Evolutionary conservation across 1,140 invertebrate species (phyloP), one percentile per base, ranked within the genome.

Genomic region (Cydia strobilella): DNA sequence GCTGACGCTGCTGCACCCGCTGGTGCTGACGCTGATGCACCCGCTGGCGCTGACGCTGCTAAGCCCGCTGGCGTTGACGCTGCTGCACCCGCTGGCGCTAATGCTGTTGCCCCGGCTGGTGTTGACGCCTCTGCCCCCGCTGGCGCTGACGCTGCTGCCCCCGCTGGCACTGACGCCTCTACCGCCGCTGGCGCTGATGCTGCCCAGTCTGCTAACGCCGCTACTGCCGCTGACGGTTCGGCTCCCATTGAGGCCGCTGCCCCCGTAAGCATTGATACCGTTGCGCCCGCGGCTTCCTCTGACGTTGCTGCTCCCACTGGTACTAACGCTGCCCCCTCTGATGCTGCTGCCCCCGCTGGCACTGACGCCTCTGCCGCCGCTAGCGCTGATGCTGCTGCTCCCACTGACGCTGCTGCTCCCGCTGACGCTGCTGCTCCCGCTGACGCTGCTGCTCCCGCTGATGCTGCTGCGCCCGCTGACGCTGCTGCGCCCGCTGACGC

Each of bases 141-240:
- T 39, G 73, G 73, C 15, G n/a, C 66, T 72, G 66, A 27, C 15
- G 18, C 65, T 25, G 66, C 35, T 72, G 51, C 13, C 5, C 18
- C 48, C 18, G 31, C 69, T 72, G 35, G 4, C 31, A 13, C 42
- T 51, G 54, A 23, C 18, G 3, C 63, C 3, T 1, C 20, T 13
- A 5, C 3, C 35, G 15, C 18, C 42, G 73, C 48, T 72, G 66
- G 0, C 18, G 9, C 51, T 3, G n/a, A n/a, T n/a, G 31, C 65
- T 12, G 63, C 6, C 1, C 3, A n/a, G n/a, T n/a, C 51, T n/a
- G n/a, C 25, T 62, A 54, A 4, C 45, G n/a, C 66, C n/a, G n/a
- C n/a, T n/a, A n/a, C n/a, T n/a, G 4, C 73, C 20, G 45, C 13
- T 45, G 48, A 51, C 23, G 59, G 0, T 3, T 20, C n/a, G 9